A percentile compares a stretch with the other conserved stretches of the same genome.
Conservation (phyloP, 2,888 invertebrate genomes). For the Phorcus lineatus region DNA sequence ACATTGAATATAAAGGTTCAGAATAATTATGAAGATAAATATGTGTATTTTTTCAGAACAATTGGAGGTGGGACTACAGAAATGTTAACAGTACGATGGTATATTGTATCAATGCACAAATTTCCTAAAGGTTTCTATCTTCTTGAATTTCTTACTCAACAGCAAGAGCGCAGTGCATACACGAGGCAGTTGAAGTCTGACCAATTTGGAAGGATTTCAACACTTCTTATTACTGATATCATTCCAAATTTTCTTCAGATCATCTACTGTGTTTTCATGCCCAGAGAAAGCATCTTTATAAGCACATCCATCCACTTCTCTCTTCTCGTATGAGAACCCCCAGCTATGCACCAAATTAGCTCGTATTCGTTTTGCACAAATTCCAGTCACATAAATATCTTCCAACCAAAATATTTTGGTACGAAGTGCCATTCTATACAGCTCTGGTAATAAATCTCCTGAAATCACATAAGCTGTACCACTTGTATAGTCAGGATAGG, state of each 20-base stretch:
- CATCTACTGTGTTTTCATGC: slow-evolving; percentile 44
- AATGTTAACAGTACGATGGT: no score
- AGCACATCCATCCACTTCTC: slow-evolving; percentile 47
- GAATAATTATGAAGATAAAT: no score
- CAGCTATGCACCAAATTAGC: slow-evolving; percentile 73
- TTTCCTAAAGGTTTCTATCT: no score
- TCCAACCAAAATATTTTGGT: slow-evolving; percentile 88
- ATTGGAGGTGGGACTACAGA: no score
- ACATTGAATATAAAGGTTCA: no score
- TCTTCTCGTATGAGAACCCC: slow-evolving; percentile 47
- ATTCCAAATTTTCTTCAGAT: slow-evolving; percentile 40
- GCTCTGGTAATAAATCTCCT: slow-evolving; percentile 83
- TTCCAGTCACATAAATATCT: slow-evolving; percentile 93
- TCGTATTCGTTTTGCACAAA: slow-evolving; percentile 85
- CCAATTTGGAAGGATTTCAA: not conserved
- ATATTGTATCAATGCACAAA: no score
- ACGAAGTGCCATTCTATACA: slow-evolving; percentile 83
- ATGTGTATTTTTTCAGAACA: no score
- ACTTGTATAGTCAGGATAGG: slow-evolving; percentile 92
- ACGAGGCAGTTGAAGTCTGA: no score
- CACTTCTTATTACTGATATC: not conserved
- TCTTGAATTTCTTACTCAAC: no score
- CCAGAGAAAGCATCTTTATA: slow-evolving; percentile 47
- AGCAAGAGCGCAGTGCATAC: no score
- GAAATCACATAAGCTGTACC: slow-evolving; percentile 93